Percentiles rank a stretch among this genome's conserved stretches.
Evolutionary conservation across 2,113 vertebrate genomes (phyloP).

Genomic region (Chloebia gouldiae): DNA sequence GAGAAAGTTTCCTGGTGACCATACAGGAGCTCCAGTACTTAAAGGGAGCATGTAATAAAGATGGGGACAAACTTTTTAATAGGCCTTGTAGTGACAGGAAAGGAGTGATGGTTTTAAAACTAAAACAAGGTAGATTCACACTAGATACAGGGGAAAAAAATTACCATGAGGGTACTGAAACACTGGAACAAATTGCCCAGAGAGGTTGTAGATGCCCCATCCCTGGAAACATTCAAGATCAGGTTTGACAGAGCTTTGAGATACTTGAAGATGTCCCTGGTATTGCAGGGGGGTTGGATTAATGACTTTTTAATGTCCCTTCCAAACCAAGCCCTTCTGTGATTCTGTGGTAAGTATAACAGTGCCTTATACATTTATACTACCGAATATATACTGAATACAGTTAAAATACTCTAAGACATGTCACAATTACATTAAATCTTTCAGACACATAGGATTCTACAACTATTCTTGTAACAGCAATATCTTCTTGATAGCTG

Average conservation of each 20-base stretch:
- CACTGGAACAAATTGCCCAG: neutral
- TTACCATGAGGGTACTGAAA: neutral
- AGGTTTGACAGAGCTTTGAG: neutral
- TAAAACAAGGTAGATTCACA: neutral
- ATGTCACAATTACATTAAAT: neutral
- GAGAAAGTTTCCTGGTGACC: neutral
- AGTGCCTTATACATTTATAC: neutral
- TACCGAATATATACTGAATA: neutral
- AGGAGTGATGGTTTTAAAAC: neutral
- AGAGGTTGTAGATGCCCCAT: neutral
- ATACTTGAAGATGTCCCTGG: neutral
- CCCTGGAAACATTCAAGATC: neutral
- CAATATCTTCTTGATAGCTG: neutral
- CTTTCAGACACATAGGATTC: neutral
- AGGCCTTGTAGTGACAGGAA: neutral
- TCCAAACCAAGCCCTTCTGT: neutral
- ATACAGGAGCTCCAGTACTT: neutral
- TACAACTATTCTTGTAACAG: neutral
- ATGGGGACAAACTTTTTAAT: neutral
- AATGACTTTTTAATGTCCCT: neutral
- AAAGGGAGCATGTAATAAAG: neutral
- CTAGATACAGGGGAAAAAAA: fast-evolving
- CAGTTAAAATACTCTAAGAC: neutral
- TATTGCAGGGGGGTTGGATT: neutral
- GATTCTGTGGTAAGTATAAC: neutral